These are phyloP conservation scores for Scotopteryx bipunctaria DNA, from an alignment of 2,888 invertebrate genomes.

Conservation along the genomic window DNA sequence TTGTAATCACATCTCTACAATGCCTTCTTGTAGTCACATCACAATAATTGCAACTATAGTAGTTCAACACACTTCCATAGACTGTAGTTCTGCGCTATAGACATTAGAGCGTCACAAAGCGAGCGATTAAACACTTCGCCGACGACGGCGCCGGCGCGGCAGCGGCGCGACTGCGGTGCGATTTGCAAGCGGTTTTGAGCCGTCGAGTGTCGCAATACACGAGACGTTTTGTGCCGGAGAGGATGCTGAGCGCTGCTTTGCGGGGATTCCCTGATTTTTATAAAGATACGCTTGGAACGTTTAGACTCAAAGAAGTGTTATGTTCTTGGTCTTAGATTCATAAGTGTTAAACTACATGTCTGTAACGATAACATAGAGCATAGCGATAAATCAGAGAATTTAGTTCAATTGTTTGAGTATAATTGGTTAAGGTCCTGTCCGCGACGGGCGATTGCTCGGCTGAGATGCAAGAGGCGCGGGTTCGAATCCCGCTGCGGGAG, in stretches of 20 bases:
- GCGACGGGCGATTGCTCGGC: too few relatives aligned
- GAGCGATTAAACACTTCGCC: conserved; percentile 68
- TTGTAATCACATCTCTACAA: too few relatives aligned
- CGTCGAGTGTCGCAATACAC: conserved; percentile 57
- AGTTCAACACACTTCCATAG: conserved; percentile 24
- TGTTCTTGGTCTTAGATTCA: background rate
- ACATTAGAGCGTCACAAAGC: conserved; percentile 62
- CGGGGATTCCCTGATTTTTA: conserved; percentile 29
- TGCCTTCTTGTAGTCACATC: too few relatives aligned
- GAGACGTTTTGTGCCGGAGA: conserved; percentile 40
- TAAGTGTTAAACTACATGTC: background rate
- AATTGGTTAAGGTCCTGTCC: too few relatives aligned
- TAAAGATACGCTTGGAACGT: conserved; percentile 25
- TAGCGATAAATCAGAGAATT: too few relatives aligned
- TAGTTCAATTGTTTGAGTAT: too few relatives aligned
- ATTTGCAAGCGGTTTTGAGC: conserved; percentile 42
- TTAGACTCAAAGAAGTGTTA: conserved; percentile 11
- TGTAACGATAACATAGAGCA: too few relatives aligned
- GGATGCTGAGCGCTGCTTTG: conserved; percentile 23
- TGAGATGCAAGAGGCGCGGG: too few relatives aligned
- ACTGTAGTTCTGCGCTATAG: conserved; percentile 32
- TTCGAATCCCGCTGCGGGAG: too few relatives aligned
- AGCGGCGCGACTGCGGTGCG: conserved; percentile 35
- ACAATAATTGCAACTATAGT: too few relatives aligned
- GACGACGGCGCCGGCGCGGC: conserved; percentile 25